A percentile compares a stretch with the other conserved stretches of the same genome.
phyloP scores from a whole-genome alignment of 64 coral and sea anemone species.

The Montipora capricornis region DNA sequence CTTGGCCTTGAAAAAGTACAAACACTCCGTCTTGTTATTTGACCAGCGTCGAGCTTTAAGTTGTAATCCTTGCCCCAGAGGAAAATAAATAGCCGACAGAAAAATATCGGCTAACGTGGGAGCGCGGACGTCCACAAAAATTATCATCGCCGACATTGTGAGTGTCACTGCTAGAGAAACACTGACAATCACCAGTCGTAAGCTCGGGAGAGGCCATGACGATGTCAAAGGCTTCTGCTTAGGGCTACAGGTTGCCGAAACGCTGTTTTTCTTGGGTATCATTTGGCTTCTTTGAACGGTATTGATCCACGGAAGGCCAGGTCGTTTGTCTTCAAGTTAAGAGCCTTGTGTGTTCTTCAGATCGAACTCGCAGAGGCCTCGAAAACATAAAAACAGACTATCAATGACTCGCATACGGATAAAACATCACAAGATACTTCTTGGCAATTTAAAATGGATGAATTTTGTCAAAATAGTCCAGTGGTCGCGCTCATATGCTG shows the following conservation, averaged over 20 bases:
- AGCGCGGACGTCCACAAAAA: constrained; percentile 94
- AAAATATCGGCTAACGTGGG: constrained; percentile 93
- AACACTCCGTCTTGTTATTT: constrained; percentile 89
- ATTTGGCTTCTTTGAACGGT: constrained; percentile 15
- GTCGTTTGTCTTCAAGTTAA: constrained; percentile 7
- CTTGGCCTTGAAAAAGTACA: constrained; percentile 73
- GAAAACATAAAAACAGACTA: constrained; percentile 3
- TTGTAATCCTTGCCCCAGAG: constrained; percentile 96
- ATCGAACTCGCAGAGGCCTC: background rate
- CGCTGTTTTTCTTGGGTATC: constrained; percentile 61
- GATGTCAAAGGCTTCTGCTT: constrained; percentile 64
- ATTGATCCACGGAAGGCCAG: background rate
- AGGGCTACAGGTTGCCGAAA: background rate
- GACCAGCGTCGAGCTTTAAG: constrained; percentile 92
- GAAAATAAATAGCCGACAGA: constrained; percentile 94
- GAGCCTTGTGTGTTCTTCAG: background rate
- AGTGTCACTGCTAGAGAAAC: constrained; percentile 92
- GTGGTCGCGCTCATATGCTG: background rate
- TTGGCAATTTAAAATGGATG: background rate
- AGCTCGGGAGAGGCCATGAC: constrained; percentile 93
- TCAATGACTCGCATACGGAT: constrained; percentile 8
- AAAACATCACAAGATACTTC: constrained; percentile 1
- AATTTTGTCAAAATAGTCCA: background rate
- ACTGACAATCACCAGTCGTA: constrained; percentile 94
- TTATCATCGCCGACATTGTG: constrained; percentile 90